These are phyloP conservation scores for Pseudolycoriella hygida DNA, from an alignment of 2,888 invertebrate species.

Conservation along the genomic window DNA sequence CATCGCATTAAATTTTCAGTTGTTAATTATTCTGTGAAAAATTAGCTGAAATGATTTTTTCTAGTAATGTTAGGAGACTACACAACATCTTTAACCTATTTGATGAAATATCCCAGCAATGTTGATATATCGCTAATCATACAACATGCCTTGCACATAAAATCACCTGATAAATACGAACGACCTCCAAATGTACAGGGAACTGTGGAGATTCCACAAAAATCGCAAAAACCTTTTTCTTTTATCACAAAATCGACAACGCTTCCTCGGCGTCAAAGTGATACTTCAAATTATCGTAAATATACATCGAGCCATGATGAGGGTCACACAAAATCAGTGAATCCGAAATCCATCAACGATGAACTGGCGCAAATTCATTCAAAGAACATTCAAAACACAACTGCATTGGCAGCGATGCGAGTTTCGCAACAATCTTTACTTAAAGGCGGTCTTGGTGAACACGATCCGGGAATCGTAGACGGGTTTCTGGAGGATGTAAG, in stretches of 20 bases:
- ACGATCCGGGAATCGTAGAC: slow-evolving; percentile 24
- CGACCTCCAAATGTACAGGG: not conserved
- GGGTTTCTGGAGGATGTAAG: slow-evolving; percentile 28
- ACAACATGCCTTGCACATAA: slow-evolving; percentile 37
- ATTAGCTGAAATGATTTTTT: not conserved
- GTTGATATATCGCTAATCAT: slow-evolving; percentile 43
- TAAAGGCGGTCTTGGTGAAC: slow-evolving; percentile 2
- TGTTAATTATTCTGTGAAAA: too few species aligned
- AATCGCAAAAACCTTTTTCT: slow-evolving; percentile 2
- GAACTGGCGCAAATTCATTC: slow-evolving; percentile 12
- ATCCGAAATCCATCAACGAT: not conserved
- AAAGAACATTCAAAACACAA: slow-evolving; percentile 18
- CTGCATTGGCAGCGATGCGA: slow-evolving; percentile 19
- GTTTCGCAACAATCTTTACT: slow-evolving; percentile 15
- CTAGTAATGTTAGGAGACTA: slow-evolving; percentile 44
- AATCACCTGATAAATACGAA: slow-evolving; percentile 22
- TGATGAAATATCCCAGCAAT: slow-evolving; percentile 50
- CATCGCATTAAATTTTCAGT: too few species aligned
- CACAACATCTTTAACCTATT: slow-evolving; percentile 39
- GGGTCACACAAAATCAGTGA: not conserved
- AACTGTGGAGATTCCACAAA: slow-evolving; percentile 4
- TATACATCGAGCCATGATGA: not conserved
- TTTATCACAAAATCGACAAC: slow-evolving; percentile 4
- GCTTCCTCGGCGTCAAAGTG: slow-evolving; percentile 4
- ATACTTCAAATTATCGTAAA: slow-evolving; percentile 1